These are phyloP conservation scores for Drosophila pruinosa DNA, from an alignment of 1,140 invertebrate genomes.

Conservation along the genomic window DNA sequence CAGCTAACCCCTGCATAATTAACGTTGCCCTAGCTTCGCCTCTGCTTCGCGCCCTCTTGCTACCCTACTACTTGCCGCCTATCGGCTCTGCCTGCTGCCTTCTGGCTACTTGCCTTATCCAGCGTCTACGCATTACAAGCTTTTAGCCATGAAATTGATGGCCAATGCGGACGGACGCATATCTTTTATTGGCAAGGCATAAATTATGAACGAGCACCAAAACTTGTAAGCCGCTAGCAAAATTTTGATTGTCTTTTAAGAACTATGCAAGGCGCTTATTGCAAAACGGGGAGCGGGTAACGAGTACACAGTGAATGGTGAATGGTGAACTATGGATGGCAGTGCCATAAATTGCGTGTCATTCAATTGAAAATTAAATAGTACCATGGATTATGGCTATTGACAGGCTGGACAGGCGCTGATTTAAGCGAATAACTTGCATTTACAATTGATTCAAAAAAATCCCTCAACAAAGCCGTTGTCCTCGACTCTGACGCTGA, in stretches of 20 bases:
- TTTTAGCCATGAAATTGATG: conserved; percentile 71
- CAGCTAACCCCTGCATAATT: conserved; percentile 76
- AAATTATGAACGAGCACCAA: conserved; percentile 59
- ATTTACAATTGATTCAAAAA: conserved; percentile 76
- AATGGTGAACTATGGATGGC: neutral
- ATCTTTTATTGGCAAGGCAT: conserved; percentile 70
- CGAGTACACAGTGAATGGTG: neutral
- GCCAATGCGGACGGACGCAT: conserved; percentile 42
- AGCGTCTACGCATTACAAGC: conserved; percentile 58
- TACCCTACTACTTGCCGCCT: conserved; percentile 28
- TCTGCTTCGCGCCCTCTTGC: neutral
- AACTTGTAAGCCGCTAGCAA: conserved; percentile 70
- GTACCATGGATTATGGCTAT: conserved; percentile 61
- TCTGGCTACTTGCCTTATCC: conserved; percentile 12
- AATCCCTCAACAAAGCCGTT: conserved; percentile 70
- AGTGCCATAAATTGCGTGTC: conserved; percentile 58
- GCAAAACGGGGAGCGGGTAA: neutral
- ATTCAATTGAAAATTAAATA: conserved; percentile 78
- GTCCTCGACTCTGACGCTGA: conserved; percentile 41
- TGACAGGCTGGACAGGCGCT: conserved; percentile 54
- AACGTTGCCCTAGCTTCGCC: conserved; percentile 44
- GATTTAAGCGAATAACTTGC: conserved; percentile 75
- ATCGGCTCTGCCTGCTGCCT: conserved; percentile 24
- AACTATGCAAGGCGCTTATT: conserved; percentile 33
- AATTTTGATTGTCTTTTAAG: conserved; percentile 73